phyloP scores from a whole-genome alignment of 2,888 invertebrate species.

The Bugulina stolonifera region DNA sequence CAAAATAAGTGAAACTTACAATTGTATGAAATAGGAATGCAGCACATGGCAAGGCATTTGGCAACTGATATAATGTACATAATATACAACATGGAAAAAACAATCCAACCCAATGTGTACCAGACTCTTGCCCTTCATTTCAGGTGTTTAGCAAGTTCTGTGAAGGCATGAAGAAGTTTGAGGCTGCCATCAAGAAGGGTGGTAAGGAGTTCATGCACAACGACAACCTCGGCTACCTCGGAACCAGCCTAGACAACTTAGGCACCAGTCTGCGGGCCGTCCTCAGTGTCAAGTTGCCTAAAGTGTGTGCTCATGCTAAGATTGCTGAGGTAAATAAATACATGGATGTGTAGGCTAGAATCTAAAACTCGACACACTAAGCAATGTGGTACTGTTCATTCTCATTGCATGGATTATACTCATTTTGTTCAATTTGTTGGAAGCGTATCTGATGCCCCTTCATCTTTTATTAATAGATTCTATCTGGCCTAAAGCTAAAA shows the following conservation, averaged over 20 bases:
- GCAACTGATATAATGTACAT: no score
- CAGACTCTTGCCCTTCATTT: no score
- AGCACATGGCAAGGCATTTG: no score
- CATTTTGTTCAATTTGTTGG: background rate
- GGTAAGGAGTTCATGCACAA: slow-evolving; percentile 63
- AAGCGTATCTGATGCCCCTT: background rate
- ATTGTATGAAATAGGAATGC: no score
- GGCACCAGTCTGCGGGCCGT: slow-evolving; percentile 91
- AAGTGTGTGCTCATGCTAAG: slow-evolving; percentile 59
- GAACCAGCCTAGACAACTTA: slow-evolving; percentile 76
- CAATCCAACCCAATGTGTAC: no score
- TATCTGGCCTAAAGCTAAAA: background rate
- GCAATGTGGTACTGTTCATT: no score
- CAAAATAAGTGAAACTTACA: no score
- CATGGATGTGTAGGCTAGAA: no score
- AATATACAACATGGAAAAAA: no score
- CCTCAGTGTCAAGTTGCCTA: slow-evolving; percentile 82
- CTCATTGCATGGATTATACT: background rate
- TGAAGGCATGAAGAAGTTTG: slow-evolving; percentile 11
- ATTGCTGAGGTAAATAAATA: slow-evolving; percentile 5
- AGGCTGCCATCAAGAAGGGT: background rate
- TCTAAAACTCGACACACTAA: no score
- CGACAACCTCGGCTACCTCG: slow-evolving; percentile 72
- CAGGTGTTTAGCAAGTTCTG: slow-evolving; percentile 20
- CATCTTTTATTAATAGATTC: background rate